Evolutionary conservation across 2,888 invertebrate species (phyloP).

Genomic region (Ochropacha duplaris): DNA sequence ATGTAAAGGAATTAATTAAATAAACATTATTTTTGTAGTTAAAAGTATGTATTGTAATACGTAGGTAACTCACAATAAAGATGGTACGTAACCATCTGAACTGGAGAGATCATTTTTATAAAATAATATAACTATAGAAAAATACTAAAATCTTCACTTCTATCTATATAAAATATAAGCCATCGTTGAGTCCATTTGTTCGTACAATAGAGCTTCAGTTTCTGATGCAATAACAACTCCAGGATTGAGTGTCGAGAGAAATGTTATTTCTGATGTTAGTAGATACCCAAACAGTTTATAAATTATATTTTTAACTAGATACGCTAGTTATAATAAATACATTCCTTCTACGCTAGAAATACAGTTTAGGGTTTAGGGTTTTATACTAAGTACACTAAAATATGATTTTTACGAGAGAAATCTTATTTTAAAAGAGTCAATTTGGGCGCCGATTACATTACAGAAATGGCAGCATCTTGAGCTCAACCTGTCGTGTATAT

Average conservation of each 20-base stretch:
- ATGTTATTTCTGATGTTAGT: background rate
- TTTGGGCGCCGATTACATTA: background rate
- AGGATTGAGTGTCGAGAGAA: background rate
- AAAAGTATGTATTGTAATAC: too few species aligned
- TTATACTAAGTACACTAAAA: too few species aligned
- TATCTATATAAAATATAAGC: background rate
- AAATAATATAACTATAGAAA: too few species aligned
- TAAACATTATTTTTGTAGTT: too few species aligned
- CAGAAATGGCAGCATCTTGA: background rate
- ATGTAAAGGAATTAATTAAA: too few species aligned
- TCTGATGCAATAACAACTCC: background rate
- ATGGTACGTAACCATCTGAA: too few species aligned
- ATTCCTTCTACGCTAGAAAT: background rate
- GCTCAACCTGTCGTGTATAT: conserved; percentile 5
- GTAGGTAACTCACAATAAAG: too few species aligned
- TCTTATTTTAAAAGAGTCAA: too few species aligned
- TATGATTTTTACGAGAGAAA: too few species aligned
- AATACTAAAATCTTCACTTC: background rate
- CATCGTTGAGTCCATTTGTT: background rate
- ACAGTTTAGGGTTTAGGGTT: too few species aligned
- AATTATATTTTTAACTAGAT: background rate
- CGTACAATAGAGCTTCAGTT: background rate
- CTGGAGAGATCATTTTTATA: too few species aligned
- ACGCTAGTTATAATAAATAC: background rate
- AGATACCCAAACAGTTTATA: too few species aligned